Evolutionary conservation across 2,888 invertebrate species (phyloP).

Genomic region (Selenia dentaria): DNA sequence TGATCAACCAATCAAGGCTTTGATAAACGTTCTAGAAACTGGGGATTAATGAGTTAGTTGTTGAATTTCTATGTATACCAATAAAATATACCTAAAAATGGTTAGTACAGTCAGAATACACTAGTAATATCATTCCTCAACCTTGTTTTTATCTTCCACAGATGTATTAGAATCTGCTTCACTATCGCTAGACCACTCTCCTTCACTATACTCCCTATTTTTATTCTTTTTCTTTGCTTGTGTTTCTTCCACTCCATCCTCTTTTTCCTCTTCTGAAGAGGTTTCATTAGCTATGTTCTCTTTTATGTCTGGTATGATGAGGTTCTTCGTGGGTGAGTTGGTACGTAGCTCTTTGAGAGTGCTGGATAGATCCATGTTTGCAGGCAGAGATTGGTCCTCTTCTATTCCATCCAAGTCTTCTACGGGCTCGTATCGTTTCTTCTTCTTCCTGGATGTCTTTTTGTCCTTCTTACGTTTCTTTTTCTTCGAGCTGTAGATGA

Average conservation of each 20-base stretch:
- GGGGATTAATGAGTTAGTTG: too few species aligned
- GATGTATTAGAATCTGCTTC: slow-evolving; percentile 56
- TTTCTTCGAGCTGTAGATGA: slow-evolving; percentile 56
- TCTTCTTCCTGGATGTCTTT: slow-evolving; percentile 63
- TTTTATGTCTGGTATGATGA: slow-evolving; percentile 37
- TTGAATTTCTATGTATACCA: too few species aligned
- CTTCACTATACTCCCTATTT: slow-evolving; percentile 69
- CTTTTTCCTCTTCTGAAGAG: slow-evolving; percentile 49
- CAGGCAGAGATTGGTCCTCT: slow-evolving; percentile 41
- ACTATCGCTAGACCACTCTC: slow-evolving; percentile 78
- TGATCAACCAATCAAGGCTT: too few species aligned
- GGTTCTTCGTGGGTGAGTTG: slow-evolving; percentile 64
- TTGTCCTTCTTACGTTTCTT: slow-evolving; percentile 72
- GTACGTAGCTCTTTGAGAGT: slow-evolving; percentile 68
- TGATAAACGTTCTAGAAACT: too few species aligned
- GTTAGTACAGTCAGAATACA: too few species aligned
- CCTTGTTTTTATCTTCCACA: slow-evolving; percentile 6
- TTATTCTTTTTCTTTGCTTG: slow-evolving; percentile 38
- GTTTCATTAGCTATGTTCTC: slow-evolving; percentile 30
- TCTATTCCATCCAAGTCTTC: slow-evolving; percentile 37
- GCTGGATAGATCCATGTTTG: slow-evolving; percentile 62
- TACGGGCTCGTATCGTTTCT: slow-evolving; percentile 37
- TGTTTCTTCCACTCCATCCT: slow-evolving; percentile 37
- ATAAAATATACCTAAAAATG: too few species aligned
- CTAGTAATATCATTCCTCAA: slow-evolving; percentile 11